These are phyloP conservation scores for Aplochiton taeniatus DNA, from an alignment of 2,797 vertebrate species.

Conservation along the genomic window DNA sequence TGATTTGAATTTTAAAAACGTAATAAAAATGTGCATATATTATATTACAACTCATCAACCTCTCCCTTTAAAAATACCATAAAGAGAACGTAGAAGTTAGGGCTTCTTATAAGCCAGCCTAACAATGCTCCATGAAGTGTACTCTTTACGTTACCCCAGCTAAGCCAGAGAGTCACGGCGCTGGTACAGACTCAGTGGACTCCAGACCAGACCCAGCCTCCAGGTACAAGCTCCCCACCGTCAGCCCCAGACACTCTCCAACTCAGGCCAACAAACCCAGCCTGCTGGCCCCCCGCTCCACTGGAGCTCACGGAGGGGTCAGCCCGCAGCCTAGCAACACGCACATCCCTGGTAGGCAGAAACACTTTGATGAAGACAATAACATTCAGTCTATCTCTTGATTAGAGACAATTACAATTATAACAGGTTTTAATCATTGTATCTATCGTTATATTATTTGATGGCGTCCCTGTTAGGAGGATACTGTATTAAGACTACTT, in stretches of 20 bases:
- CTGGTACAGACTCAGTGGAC: constrained; percentile 20
- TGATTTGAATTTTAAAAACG: too few relatives aligned
- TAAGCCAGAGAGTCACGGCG: constrained; percentile 61
- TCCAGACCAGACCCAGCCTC: constrained; percentile 25
- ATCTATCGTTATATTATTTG: too few relatives aligned
- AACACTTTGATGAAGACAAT: not conserved
- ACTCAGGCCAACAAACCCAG: constrained; percentile 71
- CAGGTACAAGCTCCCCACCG: constrained; percentile 60
- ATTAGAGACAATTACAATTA: too few relatives aligned
- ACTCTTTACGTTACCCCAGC: constrained; percentile 15
- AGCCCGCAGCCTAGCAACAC: constrained; percentile 68
- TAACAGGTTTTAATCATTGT: too few relatives aligned
- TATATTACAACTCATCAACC: too few relatives aligned
- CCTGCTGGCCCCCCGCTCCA: constrained; percentile 60
- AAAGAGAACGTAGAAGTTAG: too few relatives aligned
- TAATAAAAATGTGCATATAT: too few relatives aligned
- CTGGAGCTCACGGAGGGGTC: constrained; percentile 66
- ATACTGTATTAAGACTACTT: too few relatives aligned
- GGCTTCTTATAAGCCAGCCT: too few relatives aligned
- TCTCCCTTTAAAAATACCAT: too few relatives aligned
- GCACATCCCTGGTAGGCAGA: constrained; percentile 31
- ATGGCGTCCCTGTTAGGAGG: too few relatives aligned
- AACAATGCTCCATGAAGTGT: not conserved
- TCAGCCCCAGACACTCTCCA: constrained; percentile 70
- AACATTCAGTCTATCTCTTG: too few relatives aligned